Evolutionary conservation across 2,113 vertebrate genomes (phyloP).

Genomic region (Carassius auratus): DNA sequence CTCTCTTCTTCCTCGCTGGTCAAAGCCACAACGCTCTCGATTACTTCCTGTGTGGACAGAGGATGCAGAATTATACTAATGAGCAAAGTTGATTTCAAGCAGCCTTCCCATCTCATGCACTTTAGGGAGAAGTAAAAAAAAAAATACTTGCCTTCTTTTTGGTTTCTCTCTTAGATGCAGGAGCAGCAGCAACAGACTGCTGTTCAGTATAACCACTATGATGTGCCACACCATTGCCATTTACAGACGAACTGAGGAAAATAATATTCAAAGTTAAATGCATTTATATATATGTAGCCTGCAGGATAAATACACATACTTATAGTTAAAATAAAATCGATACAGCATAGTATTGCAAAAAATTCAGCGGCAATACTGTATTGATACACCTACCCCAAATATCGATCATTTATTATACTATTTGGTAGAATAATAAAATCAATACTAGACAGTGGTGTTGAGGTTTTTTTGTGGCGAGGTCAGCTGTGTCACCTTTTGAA

Average conservation of each 20-base stretch:
- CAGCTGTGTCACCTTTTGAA: too few species aligned
- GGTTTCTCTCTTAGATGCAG: conserved; percentile 62
- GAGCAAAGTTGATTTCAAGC: not conserved
- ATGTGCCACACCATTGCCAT: conserved; percentile 68
- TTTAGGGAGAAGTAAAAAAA: not conserved
- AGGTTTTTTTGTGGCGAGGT: too few species aligned
- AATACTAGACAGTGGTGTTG: too few species aligned
- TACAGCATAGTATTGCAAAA: too few species aligned
- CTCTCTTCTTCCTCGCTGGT: conserved; percentile 91
- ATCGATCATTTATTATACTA: too few species aligned
- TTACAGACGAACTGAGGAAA: conserved; percentile 66
- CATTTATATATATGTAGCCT: too few species aligned
- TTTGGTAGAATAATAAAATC: too few species aligned
- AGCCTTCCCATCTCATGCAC: not conserved
- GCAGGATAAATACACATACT: too few species aligned
- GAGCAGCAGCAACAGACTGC: not conserved
- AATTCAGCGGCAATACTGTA: too few species aligned
- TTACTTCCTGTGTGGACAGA: conserved; percentile 83
- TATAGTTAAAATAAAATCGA: too few species aligned
- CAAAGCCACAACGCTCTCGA: conserved; percentile 91
- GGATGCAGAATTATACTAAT: not conserved
- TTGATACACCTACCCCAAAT: too few species aligned
- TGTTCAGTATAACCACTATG: conserved; percentile 55
- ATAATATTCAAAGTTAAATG: not conserved
- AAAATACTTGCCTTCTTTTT: conserved; percentile 69